Base-by-base conservation (phyloP, 2,888 invertebrate species). In the Marasmarcha lunaedactyla region DNA sequence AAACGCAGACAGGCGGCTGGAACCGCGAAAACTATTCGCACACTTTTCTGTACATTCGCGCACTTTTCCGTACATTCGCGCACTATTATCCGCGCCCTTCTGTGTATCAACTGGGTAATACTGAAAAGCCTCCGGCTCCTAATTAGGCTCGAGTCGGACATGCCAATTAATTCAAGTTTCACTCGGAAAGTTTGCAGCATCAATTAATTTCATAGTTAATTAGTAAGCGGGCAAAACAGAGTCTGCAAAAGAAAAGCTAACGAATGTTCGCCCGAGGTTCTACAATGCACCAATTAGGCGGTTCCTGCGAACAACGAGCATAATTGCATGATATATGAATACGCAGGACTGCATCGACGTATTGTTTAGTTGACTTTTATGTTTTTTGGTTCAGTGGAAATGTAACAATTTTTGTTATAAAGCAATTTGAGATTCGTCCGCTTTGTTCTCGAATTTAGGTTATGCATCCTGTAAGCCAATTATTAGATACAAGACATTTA, bases 141-240 rank as follows among this genome's bases (percentile, higher is more conserved):
- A 83, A 83, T 83, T 83, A 83, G 83, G 76, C 78, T 70, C 76
- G 71, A 79, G 78, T 78, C 78, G 78, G 83, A 83, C 83, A 76
- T 74, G 77, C 81, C 83, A 83, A 83, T 83, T 83, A 83, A 83
- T 79, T 83, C 81, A 81, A 81, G 83, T 83, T 83, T 83, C 78
- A 74, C 77, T 77, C 71, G 71, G 76, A 78, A 83, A 83, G 76
- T 83, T 83, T 77, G 74, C 81, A 70, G 74, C 83, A 78, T 83
- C 83, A 83, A 83, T 83, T 83, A 83, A 83, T 83, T 83, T 83
- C 81, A 81, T 81, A 83, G 79, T 81, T 83, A 83, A 83, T 83
- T 83, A 83, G 79, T 76, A 71, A 68, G 57, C 63, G 72, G 73
- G 77, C 79, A 74, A 79, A 77, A 76, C 81, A 71, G 66, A 20